Base-by-base conservation (phyloP, 92 coral and sea anemone species). In the Bergia sp. region DNA sequence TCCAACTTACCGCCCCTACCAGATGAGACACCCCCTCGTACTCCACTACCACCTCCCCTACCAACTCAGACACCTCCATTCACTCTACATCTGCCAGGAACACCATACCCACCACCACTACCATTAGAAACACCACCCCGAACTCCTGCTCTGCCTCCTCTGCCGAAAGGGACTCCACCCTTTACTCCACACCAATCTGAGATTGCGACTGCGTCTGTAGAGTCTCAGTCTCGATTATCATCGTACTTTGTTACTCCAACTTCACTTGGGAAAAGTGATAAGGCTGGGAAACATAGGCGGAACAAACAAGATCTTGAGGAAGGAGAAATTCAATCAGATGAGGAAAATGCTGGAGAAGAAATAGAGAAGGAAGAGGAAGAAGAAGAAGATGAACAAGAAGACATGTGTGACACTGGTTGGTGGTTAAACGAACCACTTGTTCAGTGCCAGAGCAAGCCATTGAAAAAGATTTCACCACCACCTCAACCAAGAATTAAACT, bases 351-450 rank as follows among this genome's bases (percentile, higher is more conserved):
- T 2, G 39, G 76, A 29, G 90, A 78, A 21, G 91, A 89, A 3
- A 72, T 10, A 20, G 89, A 86, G 3, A 85, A 85, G 37, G 79
- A 89, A 3, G 86, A 89, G 1, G 88, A 86, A n/a, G 93, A 29
- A 7, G 90, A 87, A 20, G 83, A 23, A 3, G 86, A 91, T 16
- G 91, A 88, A 10, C 89, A 86, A 66, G 78, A 65, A 47, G 90
- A 76, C 6, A 78, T 82, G 74, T 40, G 37, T 6, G 69, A 58
- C 18, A 93, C 82, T 29, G 95, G 95, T 1, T 97, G 98, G 98
- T 97, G 99, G 99, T 65, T 94, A 21, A 85, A 77, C n/a, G 94
- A 93, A 58, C 99, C 99, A 3, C 86, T 97, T 20, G 80, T 45
- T 29, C 86, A 92, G 36, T 53, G 83, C 13, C 72, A 86, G 2